These are phyloP conservation scores for Acleris emargana DNA, from an alignment of 2,888 invertebrate genomes.

Conservation along the genomic window DNA sequence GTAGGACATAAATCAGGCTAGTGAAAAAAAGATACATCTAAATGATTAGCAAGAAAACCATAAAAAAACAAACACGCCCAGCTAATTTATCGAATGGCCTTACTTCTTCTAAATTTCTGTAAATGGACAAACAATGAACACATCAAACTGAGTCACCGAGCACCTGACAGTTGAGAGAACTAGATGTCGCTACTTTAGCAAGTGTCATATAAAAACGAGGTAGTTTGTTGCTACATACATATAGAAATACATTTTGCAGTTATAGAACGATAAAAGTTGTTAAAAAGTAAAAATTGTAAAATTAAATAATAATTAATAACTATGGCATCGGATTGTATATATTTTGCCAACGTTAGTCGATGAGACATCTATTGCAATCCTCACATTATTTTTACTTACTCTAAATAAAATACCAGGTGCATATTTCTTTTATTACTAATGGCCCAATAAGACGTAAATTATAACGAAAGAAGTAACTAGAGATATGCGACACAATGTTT, in stretches of 20 bases:
- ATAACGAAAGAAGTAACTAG: not conserved
- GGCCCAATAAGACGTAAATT: no score
- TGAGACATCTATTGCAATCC: no score
- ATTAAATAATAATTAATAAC: no score
- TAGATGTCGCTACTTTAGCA: slow-evolving; percentile 2
- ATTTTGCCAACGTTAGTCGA: no score
- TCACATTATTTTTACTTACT: no score
- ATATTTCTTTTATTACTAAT: no score
- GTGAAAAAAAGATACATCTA: not conserved
- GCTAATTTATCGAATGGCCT: slow-evolving; percentile 34
- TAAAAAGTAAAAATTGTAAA: no score
- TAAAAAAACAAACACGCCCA: slow-evolving; percentile 30
- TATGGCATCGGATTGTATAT: no score
- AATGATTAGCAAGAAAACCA: not conserved
- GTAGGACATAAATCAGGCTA: no score
- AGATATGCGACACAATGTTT: not conserved
- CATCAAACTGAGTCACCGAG: slow-evolving; percentile 36
- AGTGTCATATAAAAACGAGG: not conserved
- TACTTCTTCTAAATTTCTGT: slow-evolving; percentile 36
- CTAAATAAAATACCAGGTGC: no score
- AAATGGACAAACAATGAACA: slow-evolving; percentile 41
- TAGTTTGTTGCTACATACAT: not conserved
- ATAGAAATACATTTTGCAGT: no score
- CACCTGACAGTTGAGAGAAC: slow-evolving; percentile 22
- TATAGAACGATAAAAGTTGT: no score